Conservation (phyloP, 2,797 vertebrate species). For the Aphelocoma californica region DNA sequence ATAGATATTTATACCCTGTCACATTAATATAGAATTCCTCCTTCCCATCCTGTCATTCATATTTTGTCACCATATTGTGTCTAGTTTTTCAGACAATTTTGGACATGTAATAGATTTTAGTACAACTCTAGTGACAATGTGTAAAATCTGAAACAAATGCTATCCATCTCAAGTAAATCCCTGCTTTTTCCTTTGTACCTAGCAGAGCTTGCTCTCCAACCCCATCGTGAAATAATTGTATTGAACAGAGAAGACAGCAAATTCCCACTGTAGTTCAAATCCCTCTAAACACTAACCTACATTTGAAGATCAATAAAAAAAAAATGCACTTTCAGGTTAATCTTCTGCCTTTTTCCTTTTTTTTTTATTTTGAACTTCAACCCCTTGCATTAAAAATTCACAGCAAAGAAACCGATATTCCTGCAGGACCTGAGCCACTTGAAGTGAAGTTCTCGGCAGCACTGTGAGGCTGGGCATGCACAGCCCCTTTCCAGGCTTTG, state of each 20-base stretch:
- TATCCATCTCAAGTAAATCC: background rate
- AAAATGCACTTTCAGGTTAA: background rate
- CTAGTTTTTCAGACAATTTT: background rate
- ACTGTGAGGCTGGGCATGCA: background rate
- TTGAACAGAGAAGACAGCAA: background rate
- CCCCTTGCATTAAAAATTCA: background rate
- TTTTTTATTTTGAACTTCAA: background rate
- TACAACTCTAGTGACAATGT: background rate
- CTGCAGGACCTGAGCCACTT: background rate
- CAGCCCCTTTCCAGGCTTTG: background rate
- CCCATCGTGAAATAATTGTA: rapidly evolving
- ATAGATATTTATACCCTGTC: background rate
- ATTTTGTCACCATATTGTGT: background rate
- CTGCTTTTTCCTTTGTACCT: background rate
- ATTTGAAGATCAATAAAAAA: background rate
- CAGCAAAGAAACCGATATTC: background rate
- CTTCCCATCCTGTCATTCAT: background rate
- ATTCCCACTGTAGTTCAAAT: constrained; percentile 16
- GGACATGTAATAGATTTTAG: background rate
- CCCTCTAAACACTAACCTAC: background rate
- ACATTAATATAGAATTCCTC: background rate
- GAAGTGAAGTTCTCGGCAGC: background rate
- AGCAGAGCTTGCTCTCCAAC: background rate
- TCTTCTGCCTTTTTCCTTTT: background rate
- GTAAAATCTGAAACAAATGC: background rate